These are phyloP conservation scores for Hyposmocoma kahamanoa DNA, from an alignment of 1,140 invertebrate genomes.

Conservation along the genomic window DNA sequence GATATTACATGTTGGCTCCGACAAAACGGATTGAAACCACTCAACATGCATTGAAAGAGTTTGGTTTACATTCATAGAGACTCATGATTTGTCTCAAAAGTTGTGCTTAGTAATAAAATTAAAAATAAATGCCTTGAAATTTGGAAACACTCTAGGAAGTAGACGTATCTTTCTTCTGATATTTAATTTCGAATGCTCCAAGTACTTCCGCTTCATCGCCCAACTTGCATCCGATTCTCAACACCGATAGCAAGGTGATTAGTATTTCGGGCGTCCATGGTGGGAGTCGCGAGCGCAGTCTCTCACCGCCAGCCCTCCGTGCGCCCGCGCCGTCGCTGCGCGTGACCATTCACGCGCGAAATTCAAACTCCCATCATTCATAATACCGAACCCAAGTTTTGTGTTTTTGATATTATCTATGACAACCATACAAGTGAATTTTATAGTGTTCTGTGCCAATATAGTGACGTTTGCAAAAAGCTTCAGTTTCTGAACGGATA, in stretches of 20 bases:
- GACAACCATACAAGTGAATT: slow-evolving; percentile 35
- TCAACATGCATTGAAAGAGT: too few relatives aligned
- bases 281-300: slow-evolving; percentile 58
- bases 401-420: slow-evolving; percentile 33
- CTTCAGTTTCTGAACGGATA: slow-evolving; percentile 15
- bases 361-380: slow-evolving; percentile 20
- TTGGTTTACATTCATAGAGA: too few relatives aligned
- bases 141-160: too few relatives aligned
- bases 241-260: slow-evolving; percentile 66
- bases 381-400: slow-evolving; percentile 21
- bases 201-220: slow-evolving; percentile 31
- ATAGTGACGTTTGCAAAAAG: slow-evolving; percentile 32
- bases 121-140: too few relatives aligned
- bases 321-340: slow-evolving; percentile 42
- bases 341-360: slow-evolving; percentile 16
- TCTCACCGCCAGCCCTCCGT: slow-evolving; percentile 54
- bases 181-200: too few relatives aligned
- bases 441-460: slow-evolving; percentile 58
- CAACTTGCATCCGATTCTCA: slow-evolving; percentile 34
- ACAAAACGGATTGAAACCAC: too few relatives aligned
- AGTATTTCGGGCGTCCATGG: slow-evolving; percentile 58
- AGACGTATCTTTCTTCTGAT: too few relatives aligned
- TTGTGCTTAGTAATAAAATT: too few relatives aligned
- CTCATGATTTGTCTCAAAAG: too few relatives aligned
- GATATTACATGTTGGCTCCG: too few relatives aligned